Evolutionary conservation across 1,140 invertebrate genomes (phyloP), one percentile per base, ranked within the genome.

Genomic region (Chymomyza costata): DNA sequence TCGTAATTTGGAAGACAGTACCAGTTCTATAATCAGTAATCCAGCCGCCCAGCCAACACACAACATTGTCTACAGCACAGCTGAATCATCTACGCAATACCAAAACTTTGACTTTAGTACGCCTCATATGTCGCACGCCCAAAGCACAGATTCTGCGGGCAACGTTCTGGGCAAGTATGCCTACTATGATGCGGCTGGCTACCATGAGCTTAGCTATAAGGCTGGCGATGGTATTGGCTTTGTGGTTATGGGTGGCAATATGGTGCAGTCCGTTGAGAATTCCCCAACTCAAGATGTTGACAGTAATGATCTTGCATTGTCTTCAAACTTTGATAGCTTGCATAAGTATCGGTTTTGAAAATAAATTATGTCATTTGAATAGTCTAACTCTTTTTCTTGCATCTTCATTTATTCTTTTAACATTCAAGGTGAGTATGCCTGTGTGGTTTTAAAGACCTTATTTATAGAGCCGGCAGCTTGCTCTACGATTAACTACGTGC

Each of bases 101-200:
- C 34, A 16, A 7, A 65, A 53, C 13, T 78, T 82, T 10, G 51
- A 64, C 19, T 62, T 80, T 5, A 55, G 37, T 38, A 82, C 78
- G 3, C 48, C 90, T 8, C 91, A 92, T 58, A 90, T 91, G 73
- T 87, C 90, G 60, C 86, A 91, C 56, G 89, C 90, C 1, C 91
- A 92, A 84, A 88, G 88, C 37, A 91, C 90, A 58, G 91, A 92
- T 74, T 87, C 89, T 1, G 86, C 86, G 10, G 90, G 91, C 15
- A 90, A 91, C 66, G 89, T 92, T 0, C 76, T 90, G 58, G 91
- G 91, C 16, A 91, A 90, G 2, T 92, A 92, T 83, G 91, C 90
- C 1, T 92, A 92, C 76, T 83, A 91, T 17, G 91, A 92, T 65
- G 90, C 91, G 17, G 71, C 71, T 15, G 78, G 70, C 17, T 82